Conservation (phyloP, 2,797 vertebrate species). For the Macrochelys suwanniensis region DNA sequence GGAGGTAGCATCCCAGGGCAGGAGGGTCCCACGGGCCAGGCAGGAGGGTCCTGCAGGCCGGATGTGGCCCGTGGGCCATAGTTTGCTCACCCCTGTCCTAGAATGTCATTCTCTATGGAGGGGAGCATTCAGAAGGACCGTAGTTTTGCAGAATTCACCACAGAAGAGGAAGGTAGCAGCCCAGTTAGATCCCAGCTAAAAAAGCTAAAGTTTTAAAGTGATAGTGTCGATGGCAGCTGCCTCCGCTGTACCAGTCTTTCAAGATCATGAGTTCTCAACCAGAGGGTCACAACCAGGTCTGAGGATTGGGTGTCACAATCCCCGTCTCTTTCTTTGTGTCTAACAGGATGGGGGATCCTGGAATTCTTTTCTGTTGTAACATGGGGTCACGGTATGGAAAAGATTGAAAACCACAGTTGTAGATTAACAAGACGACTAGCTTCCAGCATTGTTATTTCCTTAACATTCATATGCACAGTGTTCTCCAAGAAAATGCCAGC, state of each 20-base stretch:
- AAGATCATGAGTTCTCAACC: background rate
- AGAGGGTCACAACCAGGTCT: background rate
- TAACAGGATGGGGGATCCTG: background rate
- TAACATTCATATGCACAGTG: background rate
- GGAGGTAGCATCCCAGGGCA: too few relatives aligned
- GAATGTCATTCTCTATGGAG: background rate
- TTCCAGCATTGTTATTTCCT: background rate
- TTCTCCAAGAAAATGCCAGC: slow-evolving; percentile 26
- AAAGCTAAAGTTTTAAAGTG: background rate
- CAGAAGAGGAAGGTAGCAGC: background rate
- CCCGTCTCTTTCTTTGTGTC: background rate
- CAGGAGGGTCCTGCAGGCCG: too few relatives aligned
- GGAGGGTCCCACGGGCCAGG: too few relatives aligned
- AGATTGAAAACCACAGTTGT: background rate
- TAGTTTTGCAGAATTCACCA: background rate
- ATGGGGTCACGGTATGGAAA: background rate
- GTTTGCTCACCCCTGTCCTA: too few relatives aligned
- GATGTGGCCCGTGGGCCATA: too few relatives aligned
- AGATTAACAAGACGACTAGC: background rate
- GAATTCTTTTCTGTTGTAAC: slow-evolving; percentile 4
- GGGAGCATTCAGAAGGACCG: background rate
- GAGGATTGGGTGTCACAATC: background rate
- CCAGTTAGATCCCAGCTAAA: background rate
- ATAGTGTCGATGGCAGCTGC: background rate
- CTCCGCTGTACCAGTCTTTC: background rate